Evolutionary conservation across 1,140 invertebrate genomes (phyloP).

Genomic region (Platyscapa corneri): DNA sequence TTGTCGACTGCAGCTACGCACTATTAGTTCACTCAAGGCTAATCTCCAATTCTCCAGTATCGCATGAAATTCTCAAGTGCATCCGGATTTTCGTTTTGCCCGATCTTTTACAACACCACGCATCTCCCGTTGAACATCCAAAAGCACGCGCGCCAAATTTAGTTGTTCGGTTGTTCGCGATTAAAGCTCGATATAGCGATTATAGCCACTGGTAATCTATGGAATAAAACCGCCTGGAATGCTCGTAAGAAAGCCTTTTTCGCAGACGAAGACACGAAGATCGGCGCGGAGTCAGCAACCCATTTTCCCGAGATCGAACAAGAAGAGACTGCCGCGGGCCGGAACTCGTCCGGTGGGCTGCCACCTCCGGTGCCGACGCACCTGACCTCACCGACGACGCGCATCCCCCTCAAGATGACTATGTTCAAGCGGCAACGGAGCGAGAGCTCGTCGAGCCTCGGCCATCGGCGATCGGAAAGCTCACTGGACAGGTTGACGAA

Average conservation of each 20-base stretch:
- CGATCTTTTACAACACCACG: neutral
- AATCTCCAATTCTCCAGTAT: no score
- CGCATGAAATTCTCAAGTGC: no score
- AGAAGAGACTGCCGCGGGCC: neutral
- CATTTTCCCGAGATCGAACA: constrained; percentile 31
- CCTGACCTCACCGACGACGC: constrained; percentile 56
- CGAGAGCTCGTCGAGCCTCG: constrained; percentile 50
- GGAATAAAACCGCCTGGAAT: constrained; percentile 10
- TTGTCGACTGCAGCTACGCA: no score
- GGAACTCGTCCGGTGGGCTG: neutral
- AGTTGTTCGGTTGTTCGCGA: no score
- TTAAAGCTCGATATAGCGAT: neutral
- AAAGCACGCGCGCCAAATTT: neutral
- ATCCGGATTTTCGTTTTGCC: neutral
- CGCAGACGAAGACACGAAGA: constrained; percentile 74
- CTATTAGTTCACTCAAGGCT: no score
- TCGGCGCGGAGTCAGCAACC: constrained; percentile 58
- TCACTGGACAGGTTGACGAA: constrained; percentile 57
- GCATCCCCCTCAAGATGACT: constrained; percentile 68
- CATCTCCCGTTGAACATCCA: neutral
- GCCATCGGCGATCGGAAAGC: neutral
- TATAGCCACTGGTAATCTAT: neutral
- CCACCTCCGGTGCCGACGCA: constrained; percentile 48
- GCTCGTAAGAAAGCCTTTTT: constrained; percentile 49
- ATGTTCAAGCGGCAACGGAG: constrained; percentile 62